Conservation (phyloP, 23 tunicate species). For the Phallusia fumigata region DNA sequence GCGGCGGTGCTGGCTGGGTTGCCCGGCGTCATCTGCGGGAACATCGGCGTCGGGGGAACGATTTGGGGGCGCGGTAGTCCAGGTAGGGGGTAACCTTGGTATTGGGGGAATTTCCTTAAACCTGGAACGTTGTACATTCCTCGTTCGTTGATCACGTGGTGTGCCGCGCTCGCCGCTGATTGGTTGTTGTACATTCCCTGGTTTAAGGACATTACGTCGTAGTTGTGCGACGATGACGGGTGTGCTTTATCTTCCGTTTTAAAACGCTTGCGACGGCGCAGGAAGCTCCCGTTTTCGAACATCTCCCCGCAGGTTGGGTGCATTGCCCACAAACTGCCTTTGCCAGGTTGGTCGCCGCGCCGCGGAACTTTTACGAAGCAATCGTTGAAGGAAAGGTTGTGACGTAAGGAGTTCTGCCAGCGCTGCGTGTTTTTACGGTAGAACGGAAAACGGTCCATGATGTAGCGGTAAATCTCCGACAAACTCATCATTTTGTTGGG, state of each 20-base stretch:
- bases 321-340: conserved; percentile 86
- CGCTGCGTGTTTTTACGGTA: conserved; percentile 95
- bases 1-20: conserved; percentile 24
- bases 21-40: conserved; percentile 22
- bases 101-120: not conserved
- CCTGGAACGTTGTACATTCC: no score
- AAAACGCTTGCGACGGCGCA: conserved; percentile 85
- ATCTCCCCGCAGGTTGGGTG: conserved; percentile 95
- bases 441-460: conserved; percentile 90
- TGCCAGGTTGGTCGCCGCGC: conserved; percentile 88
- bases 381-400: conserved; percentile 89
- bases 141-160: not conserved
- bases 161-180: not conserved
- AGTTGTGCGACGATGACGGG: not conserved
- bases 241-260: conserved; percentile 31
- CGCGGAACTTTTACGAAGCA: conserved; percentile 91
- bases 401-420: conserved; percentile 97
- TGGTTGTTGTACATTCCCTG: conserved; percentile 1
- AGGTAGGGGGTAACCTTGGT: not conserved
- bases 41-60: not conserved
- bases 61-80: not conserved
- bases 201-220: not conserved
- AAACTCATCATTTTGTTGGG: conserved; percentile 93
- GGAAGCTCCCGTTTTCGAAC: conserved; percentile 93
- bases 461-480: conserved; percentile 83